Percentiles rank a stretch among this genome's conserved stretches.
Conservation (phyloP, 2,888 invertebrate species). For the Leptothorax acervorum region DNA sequence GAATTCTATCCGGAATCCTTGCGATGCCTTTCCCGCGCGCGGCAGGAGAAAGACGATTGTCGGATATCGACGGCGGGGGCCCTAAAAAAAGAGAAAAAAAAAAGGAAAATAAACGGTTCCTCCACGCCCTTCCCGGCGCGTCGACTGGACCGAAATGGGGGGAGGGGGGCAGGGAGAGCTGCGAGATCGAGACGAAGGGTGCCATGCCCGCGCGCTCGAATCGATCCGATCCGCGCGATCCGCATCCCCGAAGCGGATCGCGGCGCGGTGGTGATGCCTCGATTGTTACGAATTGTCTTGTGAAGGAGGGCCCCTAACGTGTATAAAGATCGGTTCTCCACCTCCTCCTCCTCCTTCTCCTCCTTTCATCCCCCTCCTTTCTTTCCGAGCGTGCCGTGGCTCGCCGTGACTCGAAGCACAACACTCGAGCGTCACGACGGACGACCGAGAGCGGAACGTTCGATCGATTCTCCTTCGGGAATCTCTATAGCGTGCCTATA, state of each 20-base stretch:
- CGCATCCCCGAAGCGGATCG: constrained; percentile 51
- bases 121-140: constrained; percentile 49
- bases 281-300: constrained; percentile 65
- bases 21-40: constrained; percentile 58
- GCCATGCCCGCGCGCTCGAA: constrained; percentile 11
- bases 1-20: constrained; percentile 57
- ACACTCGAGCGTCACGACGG: constrained; percentile 72
- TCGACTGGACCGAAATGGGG: constrained; percentile 9
- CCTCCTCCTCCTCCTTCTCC: constrained; percentile 25
- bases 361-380: constrained; percentile 19
- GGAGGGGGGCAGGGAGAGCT: not conserved
- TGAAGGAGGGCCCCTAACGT: constrained; percentile 61
- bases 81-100: not conserved
- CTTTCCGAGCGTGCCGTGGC: constrained; percentile 61
- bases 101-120: constrained; percentile 57
- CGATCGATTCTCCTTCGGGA: constrained; percentile 78
- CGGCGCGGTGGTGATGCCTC: constrained; percentile 39
- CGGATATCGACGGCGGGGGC: constrained; percentile 52
- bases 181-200: constrained; percentile 36
- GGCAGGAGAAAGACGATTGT: constrained; percentile 60
- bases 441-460: constrained; percentile 55
- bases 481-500: constrained; percentile 77
- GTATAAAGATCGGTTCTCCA: constrained; percentile 62
- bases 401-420: constrained; percentile 75
- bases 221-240: constrained; percentile 58